Percentiles rank a stretch among this genome's conserved stretches.
Evolutionary conservation across 1,140 invertebrate genomes (phyloP).

Genomic region (Hylaeus volcanicus): DNA sequence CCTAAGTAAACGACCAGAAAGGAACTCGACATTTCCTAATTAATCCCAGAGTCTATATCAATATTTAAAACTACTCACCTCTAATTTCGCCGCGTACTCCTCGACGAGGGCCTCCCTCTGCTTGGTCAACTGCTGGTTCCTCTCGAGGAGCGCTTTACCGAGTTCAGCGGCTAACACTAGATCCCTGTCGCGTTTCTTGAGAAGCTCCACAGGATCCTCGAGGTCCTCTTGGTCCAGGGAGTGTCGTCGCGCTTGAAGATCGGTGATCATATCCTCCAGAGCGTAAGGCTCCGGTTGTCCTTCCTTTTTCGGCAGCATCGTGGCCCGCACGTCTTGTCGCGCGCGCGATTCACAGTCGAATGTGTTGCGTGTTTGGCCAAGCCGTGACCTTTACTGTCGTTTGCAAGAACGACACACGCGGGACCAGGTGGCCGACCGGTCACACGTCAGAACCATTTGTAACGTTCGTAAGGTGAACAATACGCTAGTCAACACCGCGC

Average conservation of each 20-base stretch:
- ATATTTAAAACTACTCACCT: constrained; percentile 85
- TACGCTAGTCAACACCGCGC: neutral
- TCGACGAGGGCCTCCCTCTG: constrained; percentile 92
- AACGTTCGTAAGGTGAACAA: neutral
- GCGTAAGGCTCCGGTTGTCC: constrained; percentile 82
- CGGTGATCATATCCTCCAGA: constrained; percentile 81
- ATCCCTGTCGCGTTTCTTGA: constrained; percentile 96
- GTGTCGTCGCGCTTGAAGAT: constrained; percentile 71
- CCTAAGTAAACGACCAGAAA: too few relatives aligned
- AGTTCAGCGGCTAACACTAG: constrained; percentile 95
- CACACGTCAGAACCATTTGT: constrained; percentile 26
- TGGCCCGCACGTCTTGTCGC: constrained; percentile 35
- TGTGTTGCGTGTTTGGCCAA: constrained; percentile 15
- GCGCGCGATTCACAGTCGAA: constrained; percentile 7
- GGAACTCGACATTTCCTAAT: too few relatives aligned
- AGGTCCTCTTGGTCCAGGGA: constrained; percentile 73
- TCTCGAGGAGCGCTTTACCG: constrained; percentile 95
- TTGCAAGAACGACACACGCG: constrained; percentile 14
- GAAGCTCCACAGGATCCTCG: constrained; percentile 88
- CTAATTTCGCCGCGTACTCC: constrained; percentile 94
- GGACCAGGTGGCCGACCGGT: constrained; percentile 1
- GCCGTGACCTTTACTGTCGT: constrained; percentile 26
- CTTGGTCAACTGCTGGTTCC: constrained; percentile 94
- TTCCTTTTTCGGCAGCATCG: constrained; percentile 81
- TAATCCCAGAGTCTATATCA: too few relatives aligned